Evolutionary conservation across 2,888 invertebrate genomes (phyloP), one percentile per base, ranked within the genome.

Genomic region (Opisthograptis luteolata): DNA sequence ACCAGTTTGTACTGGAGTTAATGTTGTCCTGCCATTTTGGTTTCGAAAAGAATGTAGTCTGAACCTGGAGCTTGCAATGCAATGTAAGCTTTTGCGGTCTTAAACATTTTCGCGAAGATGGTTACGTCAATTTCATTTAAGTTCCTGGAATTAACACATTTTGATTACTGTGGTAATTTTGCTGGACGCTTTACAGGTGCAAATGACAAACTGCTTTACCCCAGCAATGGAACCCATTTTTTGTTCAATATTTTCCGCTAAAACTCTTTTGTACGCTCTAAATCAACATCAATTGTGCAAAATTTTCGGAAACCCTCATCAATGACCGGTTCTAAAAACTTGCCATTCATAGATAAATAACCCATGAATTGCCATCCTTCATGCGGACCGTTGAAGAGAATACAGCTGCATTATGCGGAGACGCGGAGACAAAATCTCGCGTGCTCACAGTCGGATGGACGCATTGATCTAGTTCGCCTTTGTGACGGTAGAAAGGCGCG

Each of bases 391-490:
- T 28, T 59, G 51, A 57, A 54, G 55, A 52, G 35, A 43, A 57
- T 27, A 32, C 7, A 7, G 47, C 53, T 63, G 67, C 66, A 74
- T 70, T 70, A 70, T 68, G 66, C 62, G 57, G 62, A 68, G 68
- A 70, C 67, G 61, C 61, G 60, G 66, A 75, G 67, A 71, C 72
- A 72, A 73, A 68, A 76, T 76, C 71, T 67, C 58, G 63, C 68
- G 66, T 73, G 69, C 71, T 75, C 69, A 64, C 76, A 70, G 74
- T 73, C 61, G 69, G 68, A 58, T 70, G 71, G 68, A 46, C 64
- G 69, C 75, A 75, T 78, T 76, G 73, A 75, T 71, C 70, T 72
- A 73, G 76, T 74, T 68, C 62, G 66, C 71, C 63, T 71, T 81
- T 79, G 76, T 78, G 66, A 60, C 47, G 48, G 60, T 71, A 72